These are phyloP conservation scores for Triops cancriformis DNA, from an alignment of 1,140 invertebrate species.

Conservation along the genomic window DNA sequence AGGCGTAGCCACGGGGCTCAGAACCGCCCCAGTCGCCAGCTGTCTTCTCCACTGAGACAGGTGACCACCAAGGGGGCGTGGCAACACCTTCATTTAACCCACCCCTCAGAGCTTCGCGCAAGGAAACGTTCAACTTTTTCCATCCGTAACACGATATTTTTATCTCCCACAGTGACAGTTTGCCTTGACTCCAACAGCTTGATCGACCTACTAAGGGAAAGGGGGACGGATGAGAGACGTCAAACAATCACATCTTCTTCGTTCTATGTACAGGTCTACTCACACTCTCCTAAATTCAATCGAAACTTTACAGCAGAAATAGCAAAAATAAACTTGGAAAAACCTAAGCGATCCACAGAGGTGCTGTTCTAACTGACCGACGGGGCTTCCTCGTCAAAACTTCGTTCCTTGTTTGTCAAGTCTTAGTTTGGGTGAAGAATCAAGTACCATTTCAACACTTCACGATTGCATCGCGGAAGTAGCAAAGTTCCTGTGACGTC, in stretches of 20 bases:
- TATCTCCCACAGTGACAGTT: neutral
- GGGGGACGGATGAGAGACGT: conserved; percentile 8
- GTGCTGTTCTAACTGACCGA: conserved; percentile 5
- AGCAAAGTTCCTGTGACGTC: neutral
- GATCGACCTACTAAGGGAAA: neutral
- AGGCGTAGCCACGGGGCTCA: conserved; percentile 2
- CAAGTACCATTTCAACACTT: neutral
- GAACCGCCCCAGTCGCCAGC: neutral
- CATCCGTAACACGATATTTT: neutral
- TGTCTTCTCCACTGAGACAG: neutral
- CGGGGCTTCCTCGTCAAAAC: neutral
- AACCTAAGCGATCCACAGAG: neutral
- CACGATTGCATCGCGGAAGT: neutral
- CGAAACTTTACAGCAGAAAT: neutral
- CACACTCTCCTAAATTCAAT: neutral
- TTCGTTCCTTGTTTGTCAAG: neutral
- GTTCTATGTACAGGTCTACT: neutral
- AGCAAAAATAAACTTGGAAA: neutral
- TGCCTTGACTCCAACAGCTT: neutral
- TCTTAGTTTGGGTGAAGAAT: neutral
- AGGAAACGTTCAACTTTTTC: neutral
- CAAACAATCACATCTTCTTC: neutral
- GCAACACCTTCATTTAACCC: neutral
- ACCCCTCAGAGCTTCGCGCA: neutral
- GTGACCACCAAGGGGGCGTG: neutral